Evolutionary conservation across 2,797 vertebrate species (phyloP).

Genomic region (Pachyuromys duprasi): DNA sequence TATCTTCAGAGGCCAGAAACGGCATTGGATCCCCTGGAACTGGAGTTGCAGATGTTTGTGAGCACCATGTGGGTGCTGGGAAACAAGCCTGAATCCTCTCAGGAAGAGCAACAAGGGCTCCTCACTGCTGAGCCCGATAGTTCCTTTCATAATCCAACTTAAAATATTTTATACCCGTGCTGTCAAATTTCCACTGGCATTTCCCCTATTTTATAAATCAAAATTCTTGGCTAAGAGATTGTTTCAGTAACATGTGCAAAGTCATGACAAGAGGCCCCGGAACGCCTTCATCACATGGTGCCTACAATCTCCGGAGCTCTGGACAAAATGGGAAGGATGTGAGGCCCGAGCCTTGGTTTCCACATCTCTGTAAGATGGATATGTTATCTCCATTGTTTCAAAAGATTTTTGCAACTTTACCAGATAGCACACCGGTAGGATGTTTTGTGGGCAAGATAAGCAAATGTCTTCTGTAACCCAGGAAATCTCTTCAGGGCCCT

Average conservation of each 20-base stretch:
- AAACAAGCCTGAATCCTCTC: not conserved
- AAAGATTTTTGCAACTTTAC: slow-evolving; percentile 36
- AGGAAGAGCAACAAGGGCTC: not conserved
- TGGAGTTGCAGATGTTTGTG: not conserved
- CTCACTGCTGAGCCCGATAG: not conserved
- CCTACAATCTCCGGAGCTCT: not conserved
- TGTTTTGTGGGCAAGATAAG: slow-evolving; percentile 53
- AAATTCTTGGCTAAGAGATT: not conserved
- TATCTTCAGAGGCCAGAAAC: not conserved
- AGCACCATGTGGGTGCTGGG: not conserved
- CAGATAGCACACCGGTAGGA: slow-evolving; percentile 1
- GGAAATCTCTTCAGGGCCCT: slow-evolving; percentile 59
- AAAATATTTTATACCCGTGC: not conserved
- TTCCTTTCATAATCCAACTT: not conserved
- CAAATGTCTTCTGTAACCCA: slow-evolving; percentile 70
- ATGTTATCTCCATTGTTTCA: not conserved
- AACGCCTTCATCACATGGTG: not conserved
- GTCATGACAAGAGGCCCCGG: not conserved
- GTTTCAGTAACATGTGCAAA: not conserved
- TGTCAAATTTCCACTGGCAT: not conserved
- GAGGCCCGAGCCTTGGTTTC: not conserved
- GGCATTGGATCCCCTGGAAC: not conserved
- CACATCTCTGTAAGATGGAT: slow-evolving; percentile 29
- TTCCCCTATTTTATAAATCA: not conserved
- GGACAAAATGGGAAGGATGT: not conserved